Percentiles rank a stretch among this genome's conserved stretches.
Conservation (phyloP, 2,113 vertebrate genomes). For the Planiliza haematocheilus region DNA sequence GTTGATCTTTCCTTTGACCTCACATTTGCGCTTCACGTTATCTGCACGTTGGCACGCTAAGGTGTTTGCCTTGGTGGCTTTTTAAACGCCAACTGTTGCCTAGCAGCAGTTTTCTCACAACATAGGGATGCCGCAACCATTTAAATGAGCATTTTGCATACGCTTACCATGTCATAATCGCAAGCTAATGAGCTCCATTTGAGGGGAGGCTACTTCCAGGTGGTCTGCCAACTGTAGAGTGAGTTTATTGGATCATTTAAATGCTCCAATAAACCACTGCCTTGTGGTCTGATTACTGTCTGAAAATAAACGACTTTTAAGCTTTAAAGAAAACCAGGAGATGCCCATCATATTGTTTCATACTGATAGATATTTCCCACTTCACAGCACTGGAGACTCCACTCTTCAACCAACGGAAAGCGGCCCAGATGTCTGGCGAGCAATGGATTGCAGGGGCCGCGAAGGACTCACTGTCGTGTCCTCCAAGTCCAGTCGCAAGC, state of each 20-base stretch:
- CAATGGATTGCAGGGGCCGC: neutral
- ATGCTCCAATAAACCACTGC: slow-evolving; percentile 4
- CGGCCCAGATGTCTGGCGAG: neutral
- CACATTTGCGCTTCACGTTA: too few species aligned
- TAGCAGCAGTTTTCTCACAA: too few species aligned
- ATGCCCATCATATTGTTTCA: neutral
- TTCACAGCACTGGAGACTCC: neutral
- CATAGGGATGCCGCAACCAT: too few species aligned
- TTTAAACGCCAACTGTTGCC: too few species aligned
- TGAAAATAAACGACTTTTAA: neutral
- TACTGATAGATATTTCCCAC: neutral
- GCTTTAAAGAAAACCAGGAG: neutral
- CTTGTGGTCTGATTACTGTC: neutral
- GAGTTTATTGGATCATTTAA: neutral
- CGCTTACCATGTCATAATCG: neutral
- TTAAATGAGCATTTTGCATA: too few species aligned
- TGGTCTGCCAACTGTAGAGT: neutral
- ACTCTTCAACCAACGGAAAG: neutral
- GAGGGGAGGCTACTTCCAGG: too few species aligned
- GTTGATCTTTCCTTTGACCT: too few species aligned
- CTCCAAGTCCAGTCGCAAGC: neutral
- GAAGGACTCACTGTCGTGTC: neutral
- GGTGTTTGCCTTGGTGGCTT: too few species aligned
- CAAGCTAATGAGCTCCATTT: too few species aligned
- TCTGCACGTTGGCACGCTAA: too few species aligned